These are phyloP conservation scores for Tetragnatha versicolor DNA, from an alignment of 1,140 invertebrate species.

Conservation along the genomic window DNA sequence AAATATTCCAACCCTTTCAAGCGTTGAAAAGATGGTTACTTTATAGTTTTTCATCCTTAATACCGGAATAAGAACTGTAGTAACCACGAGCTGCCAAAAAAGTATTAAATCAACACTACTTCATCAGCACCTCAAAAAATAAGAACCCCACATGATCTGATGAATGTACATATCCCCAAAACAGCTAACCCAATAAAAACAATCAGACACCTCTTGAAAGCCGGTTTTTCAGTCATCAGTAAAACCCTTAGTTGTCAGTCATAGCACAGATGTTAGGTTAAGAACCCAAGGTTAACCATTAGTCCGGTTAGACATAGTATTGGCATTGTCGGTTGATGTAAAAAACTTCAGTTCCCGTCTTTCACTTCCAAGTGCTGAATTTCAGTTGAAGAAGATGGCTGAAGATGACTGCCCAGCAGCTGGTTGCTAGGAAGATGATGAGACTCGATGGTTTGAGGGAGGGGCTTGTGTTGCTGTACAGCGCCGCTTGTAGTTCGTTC, in stretches of 20 bases:
- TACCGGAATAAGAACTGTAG: not conserved
- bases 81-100: not conserved
- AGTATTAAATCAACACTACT: not conserved
- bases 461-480: not conserved
- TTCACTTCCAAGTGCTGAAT: constrained; percentile 15
- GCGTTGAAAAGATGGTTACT: not conserved
- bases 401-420: not conserved
- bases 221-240: not conserved
- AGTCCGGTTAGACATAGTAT: constrained; percentile 10
- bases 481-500: constrained; percentile 11
- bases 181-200: not conserved
- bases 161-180: not conserved
- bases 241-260: too few relatives aligned
- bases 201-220: constrained; percentile 13
- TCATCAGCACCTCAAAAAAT: not conserved
- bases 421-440: not conserved
- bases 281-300: constrained; percentile 9
- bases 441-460: constrained; percentile 2
- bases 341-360: not conserved
- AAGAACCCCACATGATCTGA: not conserved
- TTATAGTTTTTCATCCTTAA: not conserved
- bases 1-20: not conserved
- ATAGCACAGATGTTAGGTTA: not conserved
- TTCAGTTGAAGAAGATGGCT: not conserved
- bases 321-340: not conserved